Conservation (phyloP, 2,888 invertebrate genomes). For the Chloroclystis v-ata region DNA sequence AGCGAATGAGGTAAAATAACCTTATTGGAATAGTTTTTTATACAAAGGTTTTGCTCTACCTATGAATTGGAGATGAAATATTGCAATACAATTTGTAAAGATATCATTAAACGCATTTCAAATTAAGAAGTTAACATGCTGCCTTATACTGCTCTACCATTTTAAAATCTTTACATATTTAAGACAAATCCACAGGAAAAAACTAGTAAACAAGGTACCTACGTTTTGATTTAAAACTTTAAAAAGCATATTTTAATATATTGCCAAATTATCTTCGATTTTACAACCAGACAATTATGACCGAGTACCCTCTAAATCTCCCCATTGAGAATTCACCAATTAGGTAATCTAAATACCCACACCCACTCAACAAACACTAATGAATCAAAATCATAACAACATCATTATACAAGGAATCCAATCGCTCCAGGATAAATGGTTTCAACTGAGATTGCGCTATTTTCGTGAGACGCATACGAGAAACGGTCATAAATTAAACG, state of each 20-base stretch:
- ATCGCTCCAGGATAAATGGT: slow-evolving; percentile 21
- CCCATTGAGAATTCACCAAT: slow-evolving; percentile 10
- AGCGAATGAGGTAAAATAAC: slow-evolving; percentile 3
- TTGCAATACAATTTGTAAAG: no score
- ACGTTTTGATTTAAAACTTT: no score
- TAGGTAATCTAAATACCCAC: slow-evolving; percentile 15
- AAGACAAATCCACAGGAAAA: no score
- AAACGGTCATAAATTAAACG: slow-evolving; percentile 22
- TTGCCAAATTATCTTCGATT: background rate
- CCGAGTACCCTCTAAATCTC: background rate
- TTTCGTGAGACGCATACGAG: slow-evolving; percentile 20
- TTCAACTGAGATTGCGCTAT: slow-evolving; percentile 20
- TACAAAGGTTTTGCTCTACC: no score
- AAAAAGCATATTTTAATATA: no score
- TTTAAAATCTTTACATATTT: no score
- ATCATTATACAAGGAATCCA: slow-evolving; percentile 25
- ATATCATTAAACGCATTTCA: no score
- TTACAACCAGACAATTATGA: background rate
- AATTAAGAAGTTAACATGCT: no score
- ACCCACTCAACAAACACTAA: slow-evolving; percentile 16
- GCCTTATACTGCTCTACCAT: no score
- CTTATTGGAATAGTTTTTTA: no score
- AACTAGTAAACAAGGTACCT: no score
- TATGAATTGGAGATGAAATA: no score
- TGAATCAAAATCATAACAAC: slow-evolving; percentile 23